Conservation (phyloP, 2,888 invertebrate genomes). For the Macrophya annulata region DNA sequence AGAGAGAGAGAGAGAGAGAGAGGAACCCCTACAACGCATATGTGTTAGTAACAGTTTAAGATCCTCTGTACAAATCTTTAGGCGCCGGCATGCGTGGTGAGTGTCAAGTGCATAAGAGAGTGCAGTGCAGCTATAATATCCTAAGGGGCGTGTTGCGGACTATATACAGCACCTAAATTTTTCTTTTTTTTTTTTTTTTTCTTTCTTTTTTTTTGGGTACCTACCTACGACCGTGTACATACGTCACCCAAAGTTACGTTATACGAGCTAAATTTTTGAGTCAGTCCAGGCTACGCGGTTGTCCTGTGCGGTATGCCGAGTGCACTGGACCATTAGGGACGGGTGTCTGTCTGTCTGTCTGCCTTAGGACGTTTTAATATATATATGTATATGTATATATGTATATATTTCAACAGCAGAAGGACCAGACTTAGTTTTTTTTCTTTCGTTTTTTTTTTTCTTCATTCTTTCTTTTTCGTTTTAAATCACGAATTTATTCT, state of each 20-base stretch:
- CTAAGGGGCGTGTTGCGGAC: conserved; percentile 4
- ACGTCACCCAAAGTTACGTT: neutral
- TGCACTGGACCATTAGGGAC: conserved; percentile 26
- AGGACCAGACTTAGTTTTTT: neutral
- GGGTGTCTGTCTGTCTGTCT: conserved; percentile 29
- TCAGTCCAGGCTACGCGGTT: conserved; percentile 7
- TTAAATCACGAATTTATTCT: neutral
- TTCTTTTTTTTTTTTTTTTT: neutral
- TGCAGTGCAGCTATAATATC: neutral
- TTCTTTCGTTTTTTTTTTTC: neutral
- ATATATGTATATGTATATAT: neutral
- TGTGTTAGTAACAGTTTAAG: neutral
- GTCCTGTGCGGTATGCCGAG: conserved; percentile 9
- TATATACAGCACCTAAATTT: neutral
- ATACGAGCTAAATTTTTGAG: conserved; percentile 19
- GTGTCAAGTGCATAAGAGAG: conserved; percentile 42
- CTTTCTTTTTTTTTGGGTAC: neutral
- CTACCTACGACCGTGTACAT: neutral
- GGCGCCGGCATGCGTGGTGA: conserved; percentile 40
- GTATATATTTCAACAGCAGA: neutral
- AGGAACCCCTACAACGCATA: neutral
- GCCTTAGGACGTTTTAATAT: neutral
- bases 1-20: neutral
- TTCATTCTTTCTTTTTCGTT: neutral
- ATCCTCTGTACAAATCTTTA: neutral